Evolutionary conservation across 53 echinoderm and acorn worm genomes (phyloP), one percentile per base, ranked within the genome.

Genomic region (Stichopus horrens): DNA sequence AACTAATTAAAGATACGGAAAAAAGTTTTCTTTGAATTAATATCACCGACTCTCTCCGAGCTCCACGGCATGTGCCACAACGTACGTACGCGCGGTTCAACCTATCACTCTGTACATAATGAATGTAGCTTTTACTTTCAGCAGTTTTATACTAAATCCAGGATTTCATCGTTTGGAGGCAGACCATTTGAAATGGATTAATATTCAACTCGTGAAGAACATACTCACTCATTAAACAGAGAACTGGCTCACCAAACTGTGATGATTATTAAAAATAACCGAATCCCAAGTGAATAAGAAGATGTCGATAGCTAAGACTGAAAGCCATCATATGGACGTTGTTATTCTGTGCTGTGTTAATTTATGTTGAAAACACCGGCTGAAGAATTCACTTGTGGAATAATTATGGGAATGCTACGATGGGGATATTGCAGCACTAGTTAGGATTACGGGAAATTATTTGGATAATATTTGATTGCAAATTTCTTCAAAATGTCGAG

Each of bases 341-440:
- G 37, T 37, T 37, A 20, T 22, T 55, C 58, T 6, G 81, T 23
- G 53, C 58, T 19, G 37, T 81, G 81, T 81, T 81, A 81, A 81
- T 81, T 81, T 81, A 81, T 81, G 81, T 58, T 19, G 81, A 81
- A 81, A 81, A 81, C 81, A 58, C 77, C 55, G 55, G 54, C 77
- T 16, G 54, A 52, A 10, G 6, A 54, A 77, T 57, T 81, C 81
- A 57, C 21, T 21, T 21, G 56, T 81, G 81, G 81, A 81, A 81
- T 81, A 81, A 81, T 81, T 57, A 81, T 81, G 81, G 81, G 81
- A 81, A 57, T 81, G 56, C 57, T 58, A 56, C 81, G 58, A 57
- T 20, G 56, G 81, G 58, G 81, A 58, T 57, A 81, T 71, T 71
- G 14, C n/a, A 16, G 71, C 71, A 71, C 71, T 18, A 71, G 71